phyloP scores from a whole-genome alignment of 2,113 vertebrate genomes.

The Pongo abelii region DNA sequence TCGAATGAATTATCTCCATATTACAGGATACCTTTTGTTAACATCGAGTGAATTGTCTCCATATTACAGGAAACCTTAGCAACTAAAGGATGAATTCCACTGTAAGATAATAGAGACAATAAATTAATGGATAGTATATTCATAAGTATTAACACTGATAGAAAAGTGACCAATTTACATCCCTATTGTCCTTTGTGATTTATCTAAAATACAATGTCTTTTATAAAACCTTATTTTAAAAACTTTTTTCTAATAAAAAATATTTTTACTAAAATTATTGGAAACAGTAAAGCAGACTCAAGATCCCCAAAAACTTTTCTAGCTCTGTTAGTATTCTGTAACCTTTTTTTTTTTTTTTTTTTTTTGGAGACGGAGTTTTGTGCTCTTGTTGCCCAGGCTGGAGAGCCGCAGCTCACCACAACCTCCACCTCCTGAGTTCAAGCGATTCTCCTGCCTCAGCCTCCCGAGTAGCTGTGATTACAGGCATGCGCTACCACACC shows the following conservation, averaged over 20 bases:
- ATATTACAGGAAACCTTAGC: background rate
- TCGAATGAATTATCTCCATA: background rate
- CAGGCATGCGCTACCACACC: no score
- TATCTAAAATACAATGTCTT: background rate
- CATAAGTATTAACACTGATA: background rate
- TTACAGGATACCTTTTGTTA: background rate
- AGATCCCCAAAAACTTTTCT: background rate
- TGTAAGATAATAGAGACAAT: background rate
- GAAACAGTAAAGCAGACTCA: background rate
- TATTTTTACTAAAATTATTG: background rate
- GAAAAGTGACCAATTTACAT: background rate
- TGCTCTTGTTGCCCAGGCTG: no score
- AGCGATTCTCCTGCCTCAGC: no score
- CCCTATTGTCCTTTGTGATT: background rate
- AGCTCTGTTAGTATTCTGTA: background rate
- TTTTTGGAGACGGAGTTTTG: no score
- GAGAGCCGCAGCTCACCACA: no score
- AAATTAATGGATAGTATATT: background rate
- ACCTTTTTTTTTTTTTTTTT: background rate
- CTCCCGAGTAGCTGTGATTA: no score
- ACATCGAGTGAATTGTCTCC: background rate
- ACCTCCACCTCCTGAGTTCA: no score
- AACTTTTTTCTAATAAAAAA: background rate
- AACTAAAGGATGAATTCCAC: background rate
- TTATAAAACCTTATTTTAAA: background rate